Percentiles rank a stretch among this genome's conserved stretches.
phyloP scores from a whole-genome alignment of 2,797 vertebrate genomes.

The Hybognathus amarus region DNA sequence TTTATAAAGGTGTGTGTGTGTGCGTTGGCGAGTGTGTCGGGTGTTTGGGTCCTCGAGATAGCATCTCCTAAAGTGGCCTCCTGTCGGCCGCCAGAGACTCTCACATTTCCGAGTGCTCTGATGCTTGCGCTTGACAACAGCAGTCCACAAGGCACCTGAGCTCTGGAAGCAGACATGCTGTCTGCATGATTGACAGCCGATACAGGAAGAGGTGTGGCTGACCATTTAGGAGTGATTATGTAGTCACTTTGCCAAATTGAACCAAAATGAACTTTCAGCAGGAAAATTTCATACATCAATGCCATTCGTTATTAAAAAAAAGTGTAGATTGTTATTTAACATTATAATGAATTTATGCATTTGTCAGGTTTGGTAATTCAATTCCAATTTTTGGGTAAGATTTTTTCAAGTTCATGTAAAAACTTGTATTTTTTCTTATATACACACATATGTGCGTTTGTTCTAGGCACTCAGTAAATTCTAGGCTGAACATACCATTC shows the following conservation, averaged over 20 bases:
- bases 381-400: background rate
- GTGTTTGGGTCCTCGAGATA: conserved; percentile 68
- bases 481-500: conserved; percentile 19
- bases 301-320: background rate
- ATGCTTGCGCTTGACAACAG: conserved; percentile 60
- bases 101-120: conserved; percentile 73
- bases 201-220: conserved; percentile 70
- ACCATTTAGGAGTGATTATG: conserved; percentile 63
- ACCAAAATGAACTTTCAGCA: background rate
- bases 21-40: conserved; percentile 46
- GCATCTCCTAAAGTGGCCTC: conserved; percentile 71
- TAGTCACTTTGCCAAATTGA: conserved; percentile 38
- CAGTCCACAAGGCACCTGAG: conserved; percentile 70
- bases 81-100: conserved; percentile 69
- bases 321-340: background rate
- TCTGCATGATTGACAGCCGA: conserved; percentile 74
- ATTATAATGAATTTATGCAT: background rate
- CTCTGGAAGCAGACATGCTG: conserved; percentile 69
- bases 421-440: background rate
- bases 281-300: background rate
- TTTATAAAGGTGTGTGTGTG: conserved; percentile 40
- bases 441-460: too few species aligned
- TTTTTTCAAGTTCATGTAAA: background rate
- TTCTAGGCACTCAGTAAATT: background rate
- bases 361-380: background rate